Percentiles rank a stretch among this genome's conserved stretches.
Evolutionary conservation across 2,888 invertebrate species (phyloP).

Genomic region (Malacosoma neustria): DNA sequence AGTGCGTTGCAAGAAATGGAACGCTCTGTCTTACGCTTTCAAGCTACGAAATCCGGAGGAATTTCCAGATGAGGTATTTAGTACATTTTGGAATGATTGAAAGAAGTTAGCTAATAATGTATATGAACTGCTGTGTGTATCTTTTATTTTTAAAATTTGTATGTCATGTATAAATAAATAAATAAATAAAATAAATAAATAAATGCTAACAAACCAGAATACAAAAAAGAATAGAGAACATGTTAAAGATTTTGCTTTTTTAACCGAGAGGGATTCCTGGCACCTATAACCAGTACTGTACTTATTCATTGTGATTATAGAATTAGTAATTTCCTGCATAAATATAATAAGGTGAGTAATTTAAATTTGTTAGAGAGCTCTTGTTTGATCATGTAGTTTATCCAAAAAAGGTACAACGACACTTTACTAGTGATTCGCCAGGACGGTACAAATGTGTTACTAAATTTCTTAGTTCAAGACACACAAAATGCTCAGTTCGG

Average conservation of each 20-base stretch:
- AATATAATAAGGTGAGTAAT: constrained; percentile 5
- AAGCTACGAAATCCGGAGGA: constrained; percentile 18
- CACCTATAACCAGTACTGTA: background rate
- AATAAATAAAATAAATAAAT: too few relatives aligned
- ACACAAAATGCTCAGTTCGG: too few relatives aligned
- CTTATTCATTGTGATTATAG: constrained; percentile 1
- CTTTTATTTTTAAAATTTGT: too few relatives aligned
- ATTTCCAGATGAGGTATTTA: constrained; percentile 7
- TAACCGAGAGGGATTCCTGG: background rate
- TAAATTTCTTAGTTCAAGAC: too few relatives aligned
- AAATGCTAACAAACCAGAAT: constrained; percentile 20
- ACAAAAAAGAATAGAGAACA: constrained; percentile 3
- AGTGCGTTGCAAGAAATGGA: constrained; percentile 15
- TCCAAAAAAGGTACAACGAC: too few relatives aligned
- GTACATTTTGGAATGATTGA: background rate
- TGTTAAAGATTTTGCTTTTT: background rate
- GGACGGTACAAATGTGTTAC: too few relatives aligned
- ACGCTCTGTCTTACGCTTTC: constrained; percentile 26
- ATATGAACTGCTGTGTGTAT: too few relatives aligned
- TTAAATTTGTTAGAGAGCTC: too few relatives aligned
- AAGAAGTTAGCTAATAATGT: constrained; percentile 9
- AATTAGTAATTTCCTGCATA: constrained; percentile 4
- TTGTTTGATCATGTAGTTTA: too few relatives aligned
- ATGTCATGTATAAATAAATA: too few relatives aligned
- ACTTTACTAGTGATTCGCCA: too few relatives aligned